These are phyloP conservation scores for Drosophila repleta DNA, from an alignment of 1,140 invertebrate species.

Conservation along the genomic window DNA sequence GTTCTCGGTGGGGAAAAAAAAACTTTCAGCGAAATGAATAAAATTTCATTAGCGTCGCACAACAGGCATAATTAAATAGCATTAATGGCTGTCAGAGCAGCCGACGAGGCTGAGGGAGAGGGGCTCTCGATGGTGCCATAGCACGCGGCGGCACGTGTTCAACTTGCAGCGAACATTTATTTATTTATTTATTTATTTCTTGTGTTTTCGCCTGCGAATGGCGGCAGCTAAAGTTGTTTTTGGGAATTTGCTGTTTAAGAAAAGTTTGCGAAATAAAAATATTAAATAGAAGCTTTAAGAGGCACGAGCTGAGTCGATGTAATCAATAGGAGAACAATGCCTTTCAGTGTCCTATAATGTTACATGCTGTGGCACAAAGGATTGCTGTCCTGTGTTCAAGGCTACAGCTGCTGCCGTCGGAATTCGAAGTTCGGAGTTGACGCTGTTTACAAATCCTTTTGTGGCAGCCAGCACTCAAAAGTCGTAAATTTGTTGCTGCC, in stretches of 20 bases:
- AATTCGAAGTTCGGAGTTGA: slow-evolving; percentile 16
- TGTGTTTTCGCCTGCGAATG: neutral
- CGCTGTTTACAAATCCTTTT: slow-evolving; percentile 25
- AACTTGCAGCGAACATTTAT: neutral
- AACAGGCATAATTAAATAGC: slow-evolving; percentile 38
- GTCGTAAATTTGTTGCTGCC: slow-evolving; percentile 32
- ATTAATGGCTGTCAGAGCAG: slow-evolving; percentile 15
- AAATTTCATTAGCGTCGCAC: slow-evolving; percentile 39
- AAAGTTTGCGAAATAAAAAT: no score
- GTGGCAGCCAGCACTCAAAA: slow-evolving; percentile 22
- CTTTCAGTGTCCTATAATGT: neutral
- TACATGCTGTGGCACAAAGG: neutral
- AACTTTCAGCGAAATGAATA: slow-evolving; percentile 34
- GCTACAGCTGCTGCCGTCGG: slow-evolving; percentile 1
- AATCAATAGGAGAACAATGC: no score
- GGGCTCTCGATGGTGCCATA: neutral
- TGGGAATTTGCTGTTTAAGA: neutral
- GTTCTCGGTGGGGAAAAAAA: neutral
- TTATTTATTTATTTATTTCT: no score
- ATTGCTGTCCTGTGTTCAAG: no score
- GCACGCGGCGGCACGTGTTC: neutral
- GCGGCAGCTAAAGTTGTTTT: neutral
- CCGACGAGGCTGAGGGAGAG: neutral
- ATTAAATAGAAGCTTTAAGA: no score
- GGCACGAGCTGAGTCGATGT: no score